Evolutionary conservation across 2,797 vertebrate genomes (phyloP), one percentile per base, ranked within the genome.

Genomic region (Pseudotriccus pelzelni): DNA sequence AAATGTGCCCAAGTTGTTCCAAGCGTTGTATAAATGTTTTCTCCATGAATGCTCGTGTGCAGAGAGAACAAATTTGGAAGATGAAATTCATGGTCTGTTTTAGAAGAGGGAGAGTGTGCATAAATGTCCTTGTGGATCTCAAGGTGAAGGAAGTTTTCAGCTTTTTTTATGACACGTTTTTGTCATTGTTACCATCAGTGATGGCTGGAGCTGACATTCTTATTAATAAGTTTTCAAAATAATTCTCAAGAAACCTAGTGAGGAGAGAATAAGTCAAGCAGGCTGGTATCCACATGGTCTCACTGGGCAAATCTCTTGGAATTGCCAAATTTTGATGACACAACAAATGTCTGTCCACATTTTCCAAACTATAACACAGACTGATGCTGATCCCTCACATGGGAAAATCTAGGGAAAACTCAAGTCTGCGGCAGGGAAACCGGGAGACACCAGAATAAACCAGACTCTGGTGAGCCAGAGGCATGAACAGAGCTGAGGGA

Each of bases 191-290:
- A 88, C 60, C 59, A 69, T 60, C 83, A 84, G 25, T 25, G 72
- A 89, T 52, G n/a, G 50, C 72, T 85, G 20, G 34, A 84, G 53
- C 64, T 92, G 92, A 80, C 82, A 59, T 81, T 79, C 53, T 80
- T 64, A 89, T 83, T 85, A 96, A 70, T 75, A 80, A 1, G 2
- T 62, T 87, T 78, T 74, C 89, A 84, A 95, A 95, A 53, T 56
- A 84, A 95, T 68, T 89, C 93, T 93, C 86, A 68, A 73, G 92
- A 46, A 93, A 89, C 53, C 37, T 30, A 34, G 37, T 20, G 62
- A 93, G 36, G 27, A 74, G 50, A 78, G 12, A 83, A 14, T 27
- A 64, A 89, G 50, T 74, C 41, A 75, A 82, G 62, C n/a, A 75
- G 66, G 55, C 69, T 75, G 28, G 46, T 73, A 47, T 50, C 68